Conservation (phyloP, 2,888 invertebrate species). For the Agrotis puta region DNA sequence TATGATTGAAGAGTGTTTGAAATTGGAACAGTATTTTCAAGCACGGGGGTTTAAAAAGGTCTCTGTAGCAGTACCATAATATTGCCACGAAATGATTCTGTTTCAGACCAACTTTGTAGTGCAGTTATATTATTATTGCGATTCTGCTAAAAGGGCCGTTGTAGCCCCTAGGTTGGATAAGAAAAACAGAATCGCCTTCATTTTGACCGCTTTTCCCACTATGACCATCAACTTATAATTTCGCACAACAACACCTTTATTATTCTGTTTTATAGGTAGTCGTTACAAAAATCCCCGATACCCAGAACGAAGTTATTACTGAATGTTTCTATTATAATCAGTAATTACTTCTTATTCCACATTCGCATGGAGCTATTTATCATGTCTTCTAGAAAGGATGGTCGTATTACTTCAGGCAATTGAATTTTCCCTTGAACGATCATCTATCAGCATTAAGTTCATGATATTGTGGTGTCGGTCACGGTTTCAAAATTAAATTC, state of each 20-base stretch:
- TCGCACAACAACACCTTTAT: background rate
- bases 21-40: background rate
- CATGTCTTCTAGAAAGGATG: constrained; percentile 28
- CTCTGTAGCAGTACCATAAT: too few species aligned
- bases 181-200: background rate
- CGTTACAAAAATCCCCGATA: constrained; percentile 19
- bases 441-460: constrained; percentile 45
- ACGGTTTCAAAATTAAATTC: background rate
- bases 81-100: too few species aligned
- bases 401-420: constrained; percentile 12
- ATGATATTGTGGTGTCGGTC: constrained; percentile 21
- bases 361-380: constrained; percentile 45
- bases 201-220: background rate
- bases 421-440: constrained; percentile 29
- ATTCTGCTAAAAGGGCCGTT: too few species aligned
- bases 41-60: background rate
- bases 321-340: constrained; percentile 21
- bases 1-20: background rate
- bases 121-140: too few species aligned
- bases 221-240: background rate
- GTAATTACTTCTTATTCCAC: constrained; percentile 41
- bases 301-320: constrained; percentile 25
- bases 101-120: too few species aligned
- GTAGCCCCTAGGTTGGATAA: too few species aligned
- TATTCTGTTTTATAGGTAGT: too few species aligned